Base-by-base conservation (phyloP, 2,888 invertebrate species). In the Buathra laborator region DNA sequence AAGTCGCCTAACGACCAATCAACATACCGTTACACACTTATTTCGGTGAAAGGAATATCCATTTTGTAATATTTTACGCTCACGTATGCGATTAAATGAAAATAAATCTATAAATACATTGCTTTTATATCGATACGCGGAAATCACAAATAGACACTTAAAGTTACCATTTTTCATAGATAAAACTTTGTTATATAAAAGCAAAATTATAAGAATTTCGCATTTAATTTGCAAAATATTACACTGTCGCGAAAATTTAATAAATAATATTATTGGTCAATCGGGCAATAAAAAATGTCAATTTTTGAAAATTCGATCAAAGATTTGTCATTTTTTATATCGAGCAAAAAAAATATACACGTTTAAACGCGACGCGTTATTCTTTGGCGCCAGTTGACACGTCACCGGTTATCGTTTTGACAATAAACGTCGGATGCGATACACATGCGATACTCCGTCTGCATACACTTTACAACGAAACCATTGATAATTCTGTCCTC, bases 1-100 rank as follows among this genome's bases (percentile, higher is more conserved):
- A 74, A 74, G 74, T 74, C 7, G 12, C 16, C 12, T 16, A 44
- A 16, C 46, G 32, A 64, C 32, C 2, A 29, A 64, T 64, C 14
- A 19, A 32, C n/a, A 59, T 59, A 44, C 59, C 44, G 59, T 72
- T 46, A 62, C 4, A 24, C 19, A 72, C 24, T 72, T n/a, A n/a
- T 72, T 72, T 59, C 7, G 29, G 59, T 16, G 59, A 29, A 44
- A 62, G 24, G 14, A 3, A 64, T 7, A 16, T 64, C 16, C 37
- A 3, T 32, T 37, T 32, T n/a, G 2, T 0, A 19, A 19, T 19
- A 2, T 10, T 12, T 19, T 19, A 19, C 56, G 19, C 10, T 9
- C 24, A 3, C 56, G 56, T 6, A 3, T 14, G 12, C 12, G 59
- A 59, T 14, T 5, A 59, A 7, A 24, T 29, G 29, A 29, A 3